These are phyloP conservation scores for Melanerpes formicivorus DNA, from an alignment of 2,113 vertebrate genomes.

Conservation along the genomic window DNA sequence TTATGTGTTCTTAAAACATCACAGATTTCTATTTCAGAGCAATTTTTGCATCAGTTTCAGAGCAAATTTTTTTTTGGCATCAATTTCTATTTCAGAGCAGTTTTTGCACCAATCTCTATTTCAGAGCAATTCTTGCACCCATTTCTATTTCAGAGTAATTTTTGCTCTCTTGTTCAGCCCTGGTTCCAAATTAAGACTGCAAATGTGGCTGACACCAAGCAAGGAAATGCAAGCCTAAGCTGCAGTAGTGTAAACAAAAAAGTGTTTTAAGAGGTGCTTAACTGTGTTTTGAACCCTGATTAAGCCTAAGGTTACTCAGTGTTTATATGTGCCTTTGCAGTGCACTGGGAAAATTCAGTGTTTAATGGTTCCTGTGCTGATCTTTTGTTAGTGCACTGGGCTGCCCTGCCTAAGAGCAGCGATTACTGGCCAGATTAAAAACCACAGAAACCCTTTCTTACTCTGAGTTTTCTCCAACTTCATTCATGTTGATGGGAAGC, in stretches of 20 bases:
- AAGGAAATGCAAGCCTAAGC: slow-evolving; percentile 44
- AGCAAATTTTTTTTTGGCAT: not conserved
- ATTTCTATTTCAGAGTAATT: not conserved
- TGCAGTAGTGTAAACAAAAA: slow-evolving; percentile 62
- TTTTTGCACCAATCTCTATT: not conserved
- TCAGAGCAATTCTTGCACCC: too few relatives aligned
- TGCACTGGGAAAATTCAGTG: slow-evolving; percentile 49
- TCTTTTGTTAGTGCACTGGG: slow-evolving; percentile 59
- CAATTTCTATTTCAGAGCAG: not conserved
- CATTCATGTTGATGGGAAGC: not conserved
- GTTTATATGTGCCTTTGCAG: slow-evolving; percentile 52
- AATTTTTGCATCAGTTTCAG: not conserved
- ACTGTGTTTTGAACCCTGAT: slow-evolving; percentile 58
- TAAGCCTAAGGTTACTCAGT: slow-evolving; percentile 52
- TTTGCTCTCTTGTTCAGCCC: not conserved
- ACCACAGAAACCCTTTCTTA: slow-evolving; percentile 11
- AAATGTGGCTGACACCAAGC: not conserved
- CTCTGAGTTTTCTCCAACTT: slow-evolving; percentile 16
- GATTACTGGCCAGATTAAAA: slow-evolving; percentile 44
- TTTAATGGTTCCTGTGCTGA: slow-evolving; percentile 68
- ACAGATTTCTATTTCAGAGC: not conserved
- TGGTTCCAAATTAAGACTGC: not conserved
- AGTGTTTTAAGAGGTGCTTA: slow-evolving; percentile 67
- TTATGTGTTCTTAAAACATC: not conserved
- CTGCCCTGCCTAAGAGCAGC: slow-evolving; percentile 8